Evolutionary conservation across 2,797 vertebrate genomes (phyloP).

Genomic region (Telmatherina bonti): DNA sequence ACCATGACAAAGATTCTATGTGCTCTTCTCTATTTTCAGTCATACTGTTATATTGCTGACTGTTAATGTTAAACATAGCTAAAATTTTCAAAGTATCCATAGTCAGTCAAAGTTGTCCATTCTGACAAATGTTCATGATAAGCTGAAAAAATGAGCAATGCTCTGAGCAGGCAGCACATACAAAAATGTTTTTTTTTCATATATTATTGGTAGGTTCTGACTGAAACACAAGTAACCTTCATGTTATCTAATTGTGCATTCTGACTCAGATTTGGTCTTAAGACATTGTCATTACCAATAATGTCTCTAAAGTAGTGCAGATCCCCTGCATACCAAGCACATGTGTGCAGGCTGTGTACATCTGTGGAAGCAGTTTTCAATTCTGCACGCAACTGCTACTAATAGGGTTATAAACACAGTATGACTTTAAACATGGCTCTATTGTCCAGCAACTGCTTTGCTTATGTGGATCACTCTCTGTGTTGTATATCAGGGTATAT

Average conservation of each 20-base stretch:
- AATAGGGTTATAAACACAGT: neutral
- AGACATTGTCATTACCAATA: neutral
- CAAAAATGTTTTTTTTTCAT: no score
- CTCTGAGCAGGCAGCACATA: no score
- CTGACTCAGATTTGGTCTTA: neutral
- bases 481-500: neutral
- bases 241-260: neutral
- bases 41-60: neutral
- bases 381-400: neutral
- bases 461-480: neutral
- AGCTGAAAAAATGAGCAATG: neutral
- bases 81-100: neutral
- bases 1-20: neutral
- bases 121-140: neutral
- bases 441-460: neutral
- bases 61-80: neutral
- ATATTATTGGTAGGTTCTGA: neutral
- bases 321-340: neutral
- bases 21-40: neutral
- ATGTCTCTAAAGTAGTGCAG: neutral
- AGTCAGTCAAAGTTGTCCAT: neutral
- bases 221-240: neutral
- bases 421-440: neutral
- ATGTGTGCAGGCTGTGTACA: neutral
- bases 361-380: neutral